Evolutionary conservation across 2,888 invertebrate species (phyloP).

Genomic region (Rotaria macrura): DNA sequence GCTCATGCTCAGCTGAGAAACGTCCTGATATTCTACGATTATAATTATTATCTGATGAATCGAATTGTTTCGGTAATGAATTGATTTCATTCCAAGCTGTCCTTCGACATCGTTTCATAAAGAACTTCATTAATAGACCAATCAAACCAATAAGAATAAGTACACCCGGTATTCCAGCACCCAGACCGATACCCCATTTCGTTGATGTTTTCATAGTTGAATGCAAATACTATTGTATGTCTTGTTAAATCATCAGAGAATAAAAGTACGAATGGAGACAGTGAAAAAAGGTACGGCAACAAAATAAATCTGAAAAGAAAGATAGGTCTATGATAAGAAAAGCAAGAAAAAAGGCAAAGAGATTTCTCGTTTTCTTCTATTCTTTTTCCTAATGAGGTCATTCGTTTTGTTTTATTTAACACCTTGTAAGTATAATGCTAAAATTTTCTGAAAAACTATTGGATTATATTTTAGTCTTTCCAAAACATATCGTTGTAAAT

Average conservation of each 20-base stretch:
- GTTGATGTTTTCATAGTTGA: not conserved
- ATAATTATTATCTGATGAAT: not conserved
- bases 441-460: constrained; percentile 64
- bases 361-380: not conserved
- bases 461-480: constrained; percentile 58
- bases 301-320: not conserved
- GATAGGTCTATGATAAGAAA: not conserved
- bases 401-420: not conserved
- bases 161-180: not conserved
- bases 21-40: not conserved
- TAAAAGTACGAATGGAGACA: not conserved
- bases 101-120: not conserved
- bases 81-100: not conserved
- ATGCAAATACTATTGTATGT: not conserved
- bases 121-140: not conserved
- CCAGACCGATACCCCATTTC: not conserved
- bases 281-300: not conserved
- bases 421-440: constrained; percentile 61
- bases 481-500: constrained; percentile 29
- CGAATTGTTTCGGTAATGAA: not conserved
- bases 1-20: not conserved
- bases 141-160: not conserved
- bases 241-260: not conserved
- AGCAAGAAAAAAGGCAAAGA: not conserved
- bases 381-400: not conserved